A percentile compares a stretch with the other conserved stretches of the same genome.
These are phyloP conservation scores for Globodera ellingtonae DNA, from an alignment of 1,140 invertebrate species.

Conservation along the genomic window DNA sequence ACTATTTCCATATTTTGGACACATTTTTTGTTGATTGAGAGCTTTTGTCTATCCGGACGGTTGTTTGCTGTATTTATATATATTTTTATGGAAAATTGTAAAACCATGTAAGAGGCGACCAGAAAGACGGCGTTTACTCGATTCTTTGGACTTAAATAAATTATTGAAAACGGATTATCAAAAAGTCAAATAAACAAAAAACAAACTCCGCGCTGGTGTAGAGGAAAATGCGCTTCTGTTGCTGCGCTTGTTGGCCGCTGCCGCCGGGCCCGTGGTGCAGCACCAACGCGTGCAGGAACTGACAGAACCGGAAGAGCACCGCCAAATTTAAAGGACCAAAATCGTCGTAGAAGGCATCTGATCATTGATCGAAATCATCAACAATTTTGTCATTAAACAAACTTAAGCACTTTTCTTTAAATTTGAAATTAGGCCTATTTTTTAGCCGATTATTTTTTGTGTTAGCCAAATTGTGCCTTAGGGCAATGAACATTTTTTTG, in stretches of 20 bases:
- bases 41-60: not conserved
- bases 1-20: not conserved
- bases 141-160: slow-evolving; percentile 67
- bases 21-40: not conserved
- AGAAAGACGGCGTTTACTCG: slow-evolving; percentile 79
- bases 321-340: too few relatives aligned
- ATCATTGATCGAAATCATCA: slow-evolving; percentile 64
- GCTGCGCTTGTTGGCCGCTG: not conserved
- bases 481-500: too few relatives aligned
- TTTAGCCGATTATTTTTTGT: too few relatives aligned
- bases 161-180: too few relatives aligned
- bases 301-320: too few relatives aligned
- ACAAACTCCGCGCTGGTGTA: slow-evolving; percentile 72
- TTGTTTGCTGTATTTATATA: not conserved
- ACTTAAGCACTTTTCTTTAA: not conserved
- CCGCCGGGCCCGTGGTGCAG: slow-evolving; percentile 64
- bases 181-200: too few relatives aligned
- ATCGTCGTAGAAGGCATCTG: too few relatives aligned
- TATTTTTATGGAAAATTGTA: too few relatives aligned
- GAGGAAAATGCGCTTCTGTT: slow-evolving; percentile 80
- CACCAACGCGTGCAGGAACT: too few relatives aligned
- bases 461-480: too few relatives aligned
- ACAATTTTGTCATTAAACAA: not conserved
- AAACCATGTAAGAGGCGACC: slow-evolving; percentile 41
- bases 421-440: too few relatives aligned